phyloP scores from a whole-genome alignment of 2,113 vertebrate species.

The pig (Sus scrofa) region T2T-Sscrofa CM000816.6:18975501-18976000 shows the following conservation, averaged over 20 bases:
- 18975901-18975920: constrained; percentile 54
- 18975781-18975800: no score
- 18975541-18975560: constrained; percentile 44
- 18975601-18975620: background rate
- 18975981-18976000: constrained; percentile 98
- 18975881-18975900: background rate
- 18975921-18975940: constrained; percentile 26
- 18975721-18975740: no score
- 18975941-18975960: constrained; percentile 93
- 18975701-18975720: no score
- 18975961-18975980: constrained; percentile 98
- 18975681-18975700: no score
- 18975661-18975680: no score
- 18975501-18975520: background rate
- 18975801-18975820: no score
- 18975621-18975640: no score
- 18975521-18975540: constrained; percentile 16
- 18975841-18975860: background rate
- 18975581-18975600: constrained; percentile 1
- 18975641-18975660: no score
- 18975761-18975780: no score
- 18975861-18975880: background rate
- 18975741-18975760: no score
- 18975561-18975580: constrained; percentile 21
- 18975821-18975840: no score